Evolutionary conservation across 2,888 invertebrate genomes (phyloP), one percentile per base, ranked within the genome.

Genomic region (Liodrosophila aerea): DNA sequence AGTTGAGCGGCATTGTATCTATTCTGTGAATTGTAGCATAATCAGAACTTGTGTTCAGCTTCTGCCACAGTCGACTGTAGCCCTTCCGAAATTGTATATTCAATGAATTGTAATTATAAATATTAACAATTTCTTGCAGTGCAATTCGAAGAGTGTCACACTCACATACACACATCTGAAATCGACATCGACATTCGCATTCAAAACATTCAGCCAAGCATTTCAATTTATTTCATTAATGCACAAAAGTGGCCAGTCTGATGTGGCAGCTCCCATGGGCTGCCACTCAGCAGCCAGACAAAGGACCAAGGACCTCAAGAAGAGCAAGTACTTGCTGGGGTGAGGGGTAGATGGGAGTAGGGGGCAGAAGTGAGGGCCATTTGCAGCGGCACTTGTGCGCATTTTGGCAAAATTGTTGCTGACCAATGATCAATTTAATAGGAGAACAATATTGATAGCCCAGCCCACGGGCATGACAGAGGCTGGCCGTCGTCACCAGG

Each of bases 391-490:
- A 56, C 37, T 46, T 52, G 56, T 63, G 29, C 58, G 52, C 56
- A 34, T 37, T 31, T 41, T 50, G 65, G 66, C 75, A 61, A 78
- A 75, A 81, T 81, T 80, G 82, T 76, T 76, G 76, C 78, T 87
- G 87, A 85, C 87, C 88, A 88, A 85, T 87, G 87, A 89, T 88
- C 88, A 89, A 85, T 88, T 89, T 88, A 89, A 89, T 89, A 83
- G 87, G 88, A 83, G 88, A 89, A 88, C 88, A 88, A 89, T 89
- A 88, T 88, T 87, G 86, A 87, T 87, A 86, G 85, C 77, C 74
- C 40, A 34, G 46, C 34, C 64, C 41, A 43, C 31, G 44, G 51
- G 57, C 12, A 22, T 39, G 47, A 51, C 12, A 50, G 31, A 13
- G 13, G 43, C 11, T 7, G 33, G 12, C 12, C n/a, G 47, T 52